phyloP scores from a whole-genome alignment of 2,113 vertebrate species.

The Zosterops borbonicus region DNA sequence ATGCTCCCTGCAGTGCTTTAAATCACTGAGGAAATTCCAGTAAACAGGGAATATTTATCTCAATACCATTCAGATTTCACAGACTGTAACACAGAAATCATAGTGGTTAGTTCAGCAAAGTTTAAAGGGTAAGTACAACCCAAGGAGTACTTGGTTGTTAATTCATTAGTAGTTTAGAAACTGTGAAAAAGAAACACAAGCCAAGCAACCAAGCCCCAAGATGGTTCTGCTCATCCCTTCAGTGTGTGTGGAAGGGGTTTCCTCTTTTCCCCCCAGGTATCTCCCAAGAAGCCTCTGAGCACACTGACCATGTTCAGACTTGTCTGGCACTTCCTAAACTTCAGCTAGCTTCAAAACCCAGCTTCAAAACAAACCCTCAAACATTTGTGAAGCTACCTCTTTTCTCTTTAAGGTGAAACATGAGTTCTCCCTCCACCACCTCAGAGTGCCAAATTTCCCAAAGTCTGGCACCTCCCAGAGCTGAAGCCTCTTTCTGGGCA shows the following conservation, averaged over 20 bases:
- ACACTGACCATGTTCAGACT: background rate
- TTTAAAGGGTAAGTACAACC: background rate
- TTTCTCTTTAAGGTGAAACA: background rate
- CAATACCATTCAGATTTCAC: background rate
- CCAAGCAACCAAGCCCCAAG: accelerated
- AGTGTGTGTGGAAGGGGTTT: background rate
- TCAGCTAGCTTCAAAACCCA: background rate
- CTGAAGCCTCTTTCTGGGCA: background rate
- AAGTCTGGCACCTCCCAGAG: background rate
- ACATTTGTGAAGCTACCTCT: background rate
- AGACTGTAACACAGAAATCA: background rate
- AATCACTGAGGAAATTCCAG: background rate
- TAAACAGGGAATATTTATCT: background rate
- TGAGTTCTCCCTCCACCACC: accelerated
- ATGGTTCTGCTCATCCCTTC: background rate
- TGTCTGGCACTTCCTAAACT: background rate
- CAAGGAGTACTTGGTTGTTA: accelerated
- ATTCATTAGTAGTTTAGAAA: background rate
- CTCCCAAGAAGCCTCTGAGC: background rate
- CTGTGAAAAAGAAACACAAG: background rate
- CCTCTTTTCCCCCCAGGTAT: background rate
- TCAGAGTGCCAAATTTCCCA: background rate
- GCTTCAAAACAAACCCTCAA: background rate
- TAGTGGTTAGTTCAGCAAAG: background rate
- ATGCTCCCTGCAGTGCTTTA: background rate